Evolutionary conservation across 2,113 vertebrate species (phyloP).

Genomic region (Lonchura striata): DNA sequence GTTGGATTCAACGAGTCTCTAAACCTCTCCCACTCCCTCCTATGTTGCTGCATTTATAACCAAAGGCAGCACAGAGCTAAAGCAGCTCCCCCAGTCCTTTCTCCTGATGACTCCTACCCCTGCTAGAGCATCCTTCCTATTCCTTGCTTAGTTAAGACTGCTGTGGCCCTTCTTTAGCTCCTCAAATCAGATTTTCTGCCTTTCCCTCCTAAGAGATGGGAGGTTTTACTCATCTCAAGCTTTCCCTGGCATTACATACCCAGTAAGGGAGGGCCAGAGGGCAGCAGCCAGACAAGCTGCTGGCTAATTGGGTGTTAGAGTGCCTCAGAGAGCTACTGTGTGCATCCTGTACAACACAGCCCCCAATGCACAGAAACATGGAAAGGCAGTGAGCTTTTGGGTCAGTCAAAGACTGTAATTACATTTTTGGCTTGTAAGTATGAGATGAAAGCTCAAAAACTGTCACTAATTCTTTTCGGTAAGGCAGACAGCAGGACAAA

Average conservation of each 20-base stretch:
- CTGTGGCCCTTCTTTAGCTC: neutral
- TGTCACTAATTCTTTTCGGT: neutral
- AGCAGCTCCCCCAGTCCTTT: neutral
- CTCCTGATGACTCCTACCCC: neutral
- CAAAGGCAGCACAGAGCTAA: neutral
- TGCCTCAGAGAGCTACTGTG: accelerated
- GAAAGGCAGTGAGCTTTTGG: neutral
- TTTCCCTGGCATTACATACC: neutral
- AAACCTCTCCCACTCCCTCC: neutral
- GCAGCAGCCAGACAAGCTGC: neutral
- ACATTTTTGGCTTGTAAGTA: neutral
- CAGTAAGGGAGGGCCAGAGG: neutral
- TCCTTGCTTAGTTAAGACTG: neutral
- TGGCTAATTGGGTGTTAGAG: neutral
- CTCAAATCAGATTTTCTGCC: neutral
- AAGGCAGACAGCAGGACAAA: neutral
- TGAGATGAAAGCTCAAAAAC: neutral
- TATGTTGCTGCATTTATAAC: neutral
- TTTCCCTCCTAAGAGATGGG: neutral
- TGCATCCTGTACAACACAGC: neutral
- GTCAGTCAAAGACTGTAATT: neutral
- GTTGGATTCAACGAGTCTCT: neutral
- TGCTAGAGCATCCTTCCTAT: neutral
- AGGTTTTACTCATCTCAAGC: neutral
- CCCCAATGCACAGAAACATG: neutral